Evolutionary conservation across 2,797 vertebrate genomes (phyloP).

Genomic region (Gallirallus australis): DNA sequence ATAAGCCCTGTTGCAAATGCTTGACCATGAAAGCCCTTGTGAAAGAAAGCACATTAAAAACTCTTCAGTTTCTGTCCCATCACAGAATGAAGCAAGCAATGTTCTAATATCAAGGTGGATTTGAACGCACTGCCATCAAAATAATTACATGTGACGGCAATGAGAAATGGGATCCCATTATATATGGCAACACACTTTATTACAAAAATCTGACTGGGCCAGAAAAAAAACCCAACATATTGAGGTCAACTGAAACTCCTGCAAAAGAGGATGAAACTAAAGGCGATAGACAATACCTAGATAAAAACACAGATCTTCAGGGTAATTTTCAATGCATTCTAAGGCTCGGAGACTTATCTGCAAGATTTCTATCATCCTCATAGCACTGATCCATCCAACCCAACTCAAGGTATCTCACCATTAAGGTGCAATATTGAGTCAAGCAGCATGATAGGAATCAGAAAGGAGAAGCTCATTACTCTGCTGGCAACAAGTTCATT

Average conservation of each 20-base stretch:
- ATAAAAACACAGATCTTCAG: neutral
- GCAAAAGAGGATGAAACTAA: neutral
- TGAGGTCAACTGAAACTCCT: constrained; percentile 18
- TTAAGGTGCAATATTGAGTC: neutral
- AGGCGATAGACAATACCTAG: neutral
- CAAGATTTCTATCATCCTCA: neutral
- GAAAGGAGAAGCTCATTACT: neutral
- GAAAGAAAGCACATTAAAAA: neutral
- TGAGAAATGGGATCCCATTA: constrained; percentile 15
- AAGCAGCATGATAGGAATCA: neutral
- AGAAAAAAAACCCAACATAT: neutral
- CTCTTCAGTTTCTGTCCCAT: neutral
- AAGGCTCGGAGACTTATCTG: neutral
- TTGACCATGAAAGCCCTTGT: neutral
- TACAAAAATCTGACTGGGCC: neutral
- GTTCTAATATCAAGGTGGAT: neutral
- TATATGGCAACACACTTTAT: neutral
- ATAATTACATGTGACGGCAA: constrained; percentile 32
- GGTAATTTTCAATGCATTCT: neutral
- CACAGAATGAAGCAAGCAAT: neutral
- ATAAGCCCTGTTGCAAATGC: neutral
- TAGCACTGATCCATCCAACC: neutral
- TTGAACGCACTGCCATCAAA: neutral
- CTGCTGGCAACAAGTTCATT: neutral
- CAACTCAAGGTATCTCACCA: neutral